Conservation (phyloP, 2,888 invertebrate genomes). For the Nephrotoma flavescens region DNA sequence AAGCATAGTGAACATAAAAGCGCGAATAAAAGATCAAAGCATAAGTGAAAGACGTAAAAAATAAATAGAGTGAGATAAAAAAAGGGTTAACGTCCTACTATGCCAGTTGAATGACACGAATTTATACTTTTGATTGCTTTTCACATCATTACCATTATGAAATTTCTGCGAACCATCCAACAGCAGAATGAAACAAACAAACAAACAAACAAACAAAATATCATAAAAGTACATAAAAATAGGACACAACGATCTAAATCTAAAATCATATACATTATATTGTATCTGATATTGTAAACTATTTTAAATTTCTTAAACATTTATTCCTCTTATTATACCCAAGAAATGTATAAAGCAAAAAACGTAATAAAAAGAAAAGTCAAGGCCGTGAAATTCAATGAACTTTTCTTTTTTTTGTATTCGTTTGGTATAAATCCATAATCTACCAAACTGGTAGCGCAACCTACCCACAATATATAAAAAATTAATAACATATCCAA, state of each 20-base stretch:
- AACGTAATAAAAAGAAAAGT: background rate
- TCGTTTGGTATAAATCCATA: background rate
- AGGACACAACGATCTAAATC: background rate
- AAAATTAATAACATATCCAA: background rate
- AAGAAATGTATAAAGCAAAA: background rate
- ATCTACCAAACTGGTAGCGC: background rate
- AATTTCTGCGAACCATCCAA: background rate
- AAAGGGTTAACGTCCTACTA: constrained; percentile 1
- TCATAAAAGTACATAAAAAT: background rate
- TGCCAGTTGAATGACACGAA: constrained; percentile 3
- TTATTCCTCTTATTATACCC: background rate
- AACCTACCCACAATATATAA: background rate
- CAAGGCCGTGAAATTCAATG: background rate
- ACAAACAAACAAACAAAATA: background rate
- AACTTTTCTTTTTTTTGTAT: background rate
- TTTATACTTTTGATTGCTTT: background rate
- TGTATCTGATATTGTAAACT: background rate
- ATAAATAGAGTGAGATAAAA: background rate
- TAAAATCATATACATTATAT: background rate
- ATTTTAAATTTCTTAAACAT: background rate
- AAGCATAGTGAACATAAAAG: background rate
- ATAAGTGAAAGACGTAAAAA: background rate
- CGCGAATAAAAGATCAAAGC: background rate
- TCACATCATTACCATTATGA: background rate
- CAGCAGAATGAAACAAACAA: background rate